These are phyloP conservation scores for Disparrhopalites patrizii DNA, from an alignment of 2,888 invertebrate genomes.

Conservation along the genomic window DNA sequence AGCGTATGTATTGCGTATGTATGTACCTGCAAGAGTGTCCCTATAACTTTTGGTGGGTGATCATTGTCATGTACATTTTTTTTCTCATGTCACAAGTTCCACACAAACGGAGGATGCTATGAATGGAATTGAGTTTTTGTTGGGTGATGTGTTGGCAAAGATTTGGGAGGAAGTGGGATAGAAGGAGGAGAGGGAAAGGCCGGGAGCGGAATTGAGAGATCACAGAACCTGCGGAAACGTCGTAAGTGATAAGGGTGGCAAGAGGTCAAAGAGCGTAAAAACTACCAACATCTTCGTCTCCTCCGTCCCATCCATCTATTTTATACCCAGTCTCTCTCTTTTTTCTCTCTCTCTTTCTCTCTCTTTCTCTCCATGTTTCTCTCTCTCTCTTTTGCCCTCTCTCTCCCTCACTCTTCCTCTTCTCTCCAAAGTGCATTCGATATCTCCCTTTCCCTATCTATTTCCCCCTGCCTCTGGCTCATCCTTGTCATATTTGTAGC, in stretches of 20 bases:
- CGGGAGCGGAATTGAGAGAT: constrained; percentile 1
- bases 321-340: constrained; percentile 14
- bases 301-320: too few species aligned
- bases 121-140: background rate
- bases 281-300: constrained; percentile 4
- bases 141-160: background rate
- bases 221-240: constrained; percentile 12
- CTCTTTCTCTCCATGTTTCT: too few species aligned
- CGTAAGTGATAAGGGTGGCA: constrained; percentile 6
- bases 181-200: constrained; percentile 6
- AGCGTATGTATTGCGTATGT: too few species aligned
- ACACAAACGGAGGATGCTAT: background rate
- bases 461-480: too few species aligned
- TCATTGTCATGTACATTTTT: background rate
- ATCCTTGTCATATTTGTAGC: too few species aligned
- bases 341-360: background rate
- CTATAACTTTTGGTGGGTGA: too few species aligned
- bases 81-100: background rate
- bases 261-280: constrained; percentile 23
- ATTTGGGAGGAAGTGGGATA: background rate
- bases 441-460: too few species aligned
- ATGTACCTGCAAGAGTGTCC: too few species aligned
- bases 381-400: too few species aligned
- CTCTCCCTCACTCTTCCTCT: too few species aligned
- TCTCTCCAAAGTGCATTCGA: too few species aligned